phyloP scores from a whole-genome alignment of 2,797 vertebrate species.

The Eremophila alpestris region DNA sequence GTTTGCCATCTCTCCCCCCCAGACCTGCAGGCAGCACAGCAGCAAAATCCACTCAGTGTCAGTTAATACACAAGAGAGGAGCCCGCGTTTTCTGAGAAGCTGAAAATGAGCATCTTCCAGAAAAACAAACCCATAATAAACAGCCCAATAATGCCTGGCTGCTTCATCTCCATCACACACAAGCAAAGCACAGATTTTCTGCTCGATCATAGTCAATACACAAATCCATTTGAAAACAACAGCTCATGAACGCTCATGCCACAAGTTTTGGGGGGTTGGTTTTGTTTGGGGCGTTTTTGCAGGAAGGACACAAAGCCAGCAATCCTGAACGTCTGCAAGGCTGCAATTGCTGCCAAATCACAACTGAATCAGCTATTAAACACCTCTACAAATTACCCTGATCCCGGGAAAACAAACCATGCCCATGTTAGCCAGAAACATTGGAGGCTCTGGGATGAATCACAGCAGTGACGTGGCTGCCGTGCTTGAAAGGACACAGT shows the following conservation, averaged over 20 bases:
- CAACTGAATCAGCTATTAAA: slow-evolving; percentile 14
- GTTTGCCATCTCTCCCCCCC: neutral
- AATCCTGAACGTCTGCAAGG: neutral
- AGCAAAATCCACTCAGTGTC: neutral
- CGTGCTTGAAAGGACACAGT: neutral
- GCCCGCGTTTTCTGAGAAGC: neutral
- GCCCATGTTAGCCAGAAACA: neutral
- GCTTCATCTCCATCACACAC: neutral
- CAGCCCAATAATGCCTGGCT: neutral
- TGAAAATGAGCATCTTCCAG: neutral
- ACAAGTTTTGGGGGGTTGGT: neutral
- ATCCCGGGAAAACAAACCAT: neutral
- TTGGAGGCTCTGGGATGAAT: neutral
- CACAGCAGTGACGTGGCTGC: neutral
- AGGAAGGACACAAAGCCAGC: neutral
- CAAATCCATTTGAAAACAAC: neutral
- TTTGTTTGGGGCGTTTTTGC: neutral
- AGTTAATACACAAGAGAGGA: neutral
- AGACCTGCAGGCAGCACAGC: neutral
- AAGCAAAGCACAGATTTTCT: neutral
- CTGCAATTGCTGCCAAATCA: slow-evolving; percentile 12
- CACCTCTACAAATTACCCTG: slow-evolving; percentile 9
- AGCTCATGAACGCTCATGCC: neutral
- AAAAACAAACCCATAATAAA: neutral
- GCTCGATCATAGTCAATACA: neutral